Percentiles rank a stretch among this genome's conserved stretches.
phyloP scores from a whole-genome alignment of 2,113 vertebrate species.

The Tragelaphus strepsiceros region DNA sequence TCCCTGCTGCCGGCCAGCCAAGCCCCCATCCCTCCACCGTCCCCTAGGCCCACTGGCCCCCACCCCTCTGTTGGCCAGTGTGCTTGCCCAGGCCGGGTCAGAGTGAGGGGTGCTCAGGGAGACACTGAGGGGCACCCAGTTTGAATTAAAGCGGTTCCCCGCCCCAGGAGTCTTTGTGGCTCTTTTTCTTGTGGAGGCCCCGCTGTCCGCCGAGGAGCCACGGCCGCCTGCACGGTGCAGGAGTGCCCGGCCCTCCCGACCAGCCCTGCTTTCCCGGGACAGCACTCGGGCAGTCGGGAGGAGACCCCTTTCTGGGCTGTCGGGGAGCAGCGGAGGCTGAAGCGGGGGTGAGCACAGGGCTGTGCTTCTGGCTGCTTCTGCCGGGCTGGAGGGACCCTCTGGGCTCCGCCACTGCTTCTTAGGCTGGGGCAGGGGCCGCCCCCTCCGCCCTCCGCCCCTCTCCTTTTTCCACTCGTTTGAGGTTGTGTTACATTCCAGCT shows the following conservation, averaged over 20 bases:
- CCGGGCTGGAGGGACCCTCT: background rate
- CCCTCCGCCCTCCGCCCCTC: background rate
- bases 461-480: background rate
- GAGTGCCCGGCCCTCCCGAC: background rate
- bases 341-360: background rate
- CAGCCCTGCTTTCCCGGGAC: background rate
- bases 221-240: background rate
- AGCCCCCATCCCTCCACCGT: rapidly evolving
- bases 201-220: background rate
- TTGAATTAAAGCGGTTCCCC: background rate
- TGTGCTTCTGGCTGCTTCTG: background rate
- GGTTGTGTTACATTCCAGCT: background rate
- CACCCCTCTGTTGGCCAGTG: background rate
- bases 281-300: background rate
- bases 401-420: background rate
- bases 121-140: background rate
- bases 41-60: background rate
- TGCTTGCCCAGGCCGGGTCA: background rate
- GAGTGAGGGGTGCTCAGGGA: background rate
- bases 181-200: background rate
- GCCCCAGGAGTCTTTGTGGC: background rate
- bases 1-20: rapidly evolving
- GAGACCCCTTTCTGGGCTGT: background rate
- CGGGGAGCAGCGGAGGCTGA: background rate
- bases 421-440: background rate